phyloP scores from a whole-genome alignment of 2,797 vertebrate genomes.

The Crenuchus spilurus region DNA sequence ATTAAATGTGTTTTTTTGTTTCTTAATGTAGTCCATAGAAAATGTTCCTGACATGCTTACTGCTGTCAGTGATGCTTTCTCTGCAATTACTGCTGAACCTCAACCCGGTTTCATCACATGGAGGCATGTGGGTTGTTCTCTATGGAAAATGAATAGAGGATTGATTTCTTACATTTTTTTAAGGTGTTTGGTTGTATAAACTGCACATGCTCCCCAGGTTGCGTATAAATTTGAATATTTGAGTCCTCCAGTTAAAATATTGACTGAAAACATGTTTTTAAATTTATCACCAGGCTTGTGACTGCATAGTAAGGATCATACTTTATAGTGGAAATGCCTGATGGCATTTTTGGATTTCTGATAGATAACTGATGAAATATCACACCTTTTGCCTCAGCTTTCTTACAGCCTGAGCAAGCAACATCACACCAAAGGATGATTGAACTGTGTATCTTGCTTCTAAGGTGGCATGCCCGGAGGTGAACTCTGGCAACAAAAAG shows the following conservation, averaged over 20 bases:
- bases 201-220: neutral
- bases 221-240: neutral
- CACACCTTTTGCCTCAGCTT: no score
- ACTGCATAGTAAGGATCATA: no score
- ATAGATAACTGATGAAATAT: no score
- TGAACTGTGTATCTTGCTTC: no score
- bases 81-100: neutral
- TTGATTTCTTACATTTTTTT: neutral
- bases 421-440: no score
- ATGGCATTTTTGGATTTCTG: no score
- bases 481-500: no score
- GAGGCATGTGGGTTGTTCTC: neutral
- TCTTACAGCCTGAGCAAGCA: no score
- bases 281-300: no score
- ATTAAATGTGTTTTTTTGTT: neutral
- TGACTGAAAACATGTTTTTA: neutral
- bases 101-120: neutral
- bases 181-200: neutral
- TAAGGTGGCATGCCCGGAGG: no score
- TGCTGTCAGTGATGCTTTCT: neutral
- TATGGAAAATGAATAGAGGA: neutral
- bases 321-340: no score
- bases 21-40: neutral
- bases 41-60: neutral
- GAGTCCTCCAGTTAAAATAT: neutral